Evolutionary conservation across 1,140 invertebrate species (phyloP).

Genomic region (Polypedilum pembai): DNA sequence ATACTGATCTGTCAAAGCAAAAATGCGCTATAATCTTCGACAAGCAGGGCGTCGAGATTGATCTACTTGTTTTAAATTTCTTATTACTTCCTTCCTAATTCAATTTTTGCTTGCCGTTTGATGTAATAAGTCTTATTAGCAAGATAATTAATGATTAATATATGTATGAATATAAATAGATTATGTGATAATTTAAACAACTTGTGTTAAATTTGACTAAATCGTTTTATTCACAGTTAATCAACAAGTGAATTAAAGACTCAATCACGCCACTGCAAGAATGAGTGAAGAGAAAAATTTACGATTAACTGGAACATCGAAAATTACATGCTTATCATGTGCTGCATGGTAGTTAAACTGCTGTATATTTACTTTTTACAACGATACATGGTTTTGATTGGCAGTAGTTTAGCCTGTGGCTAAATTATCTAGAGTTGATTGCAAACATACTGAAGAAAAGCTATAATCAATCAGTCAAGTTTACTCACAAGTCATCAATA

Average conservation of each 20-base stretch:
- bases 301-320: slow-evolving; percentile 4
- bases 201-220: neutral
- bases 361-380: slow-evolving; percentile 6
- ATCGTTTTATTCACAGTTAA: neutral
- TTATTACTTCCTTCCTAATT: too few relatives aligned
- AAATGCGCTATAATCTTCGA: too few relatives aligned
- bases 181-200: slow-evolving; percentile 14
- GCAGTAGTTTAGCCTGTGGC: neutral
- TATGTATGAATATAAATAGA: neutral
- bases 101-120: too few relatives aligned
- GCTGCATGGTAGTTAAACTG: neutral
- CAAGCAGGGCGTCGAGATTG: too few relatives aligned
- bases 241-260: too few relatives aligned
- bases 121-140: too few relatives aligned
- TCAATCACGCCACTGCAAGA: too few relatives aligned
- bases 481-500: too few relatives aligned
- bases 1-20: too few relatives aligned
- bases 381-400: neutral
- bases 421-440: neutral
- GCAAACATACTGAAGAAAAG: neutral
- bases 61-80: too few relatives aligned
- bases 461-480: neutral
- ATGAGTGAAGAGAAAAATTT: too few relatives aligned
- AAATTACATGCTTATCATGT: slow-evolving; percentile 12
- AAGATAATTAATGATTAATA: too few relatives aligned